Percentiles rank a stretch among this genome's conserved stretches.
phyloP scores from a whole-genome alignment of 2,797 vertebrate species.

The Sciurus vulgaris region DNA sequence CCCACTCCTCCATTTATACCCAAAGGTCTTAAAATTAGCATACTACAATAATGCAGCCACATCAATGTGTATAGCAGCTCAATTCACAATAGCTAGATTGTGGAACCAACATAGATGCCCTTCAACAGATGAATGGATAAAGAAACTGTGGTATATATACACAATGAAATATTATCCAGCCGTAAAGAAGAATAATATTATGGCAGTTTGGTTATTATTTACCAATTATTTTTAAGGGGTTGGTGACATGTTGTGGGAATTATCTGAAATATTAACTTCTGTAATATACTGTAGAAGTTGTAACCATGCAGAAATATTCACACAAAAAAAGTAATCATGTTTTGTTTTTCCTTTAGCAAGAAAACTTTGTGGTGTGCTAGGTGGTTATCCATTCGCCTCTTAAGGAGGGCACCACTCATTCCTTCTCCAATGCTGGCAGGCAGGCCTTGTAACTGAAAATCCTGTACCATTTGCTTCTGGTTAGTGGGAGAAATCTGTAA shows the following conservation, averaged over 20 bases:
- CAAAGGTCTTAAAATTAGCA: too few species aligned
- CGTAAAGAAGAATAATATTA: too few species aligned
- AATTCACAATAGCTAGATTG: too few species aligned
- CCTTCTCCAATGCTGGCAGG: accelerated
- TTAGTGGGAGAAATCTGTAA: neutral
- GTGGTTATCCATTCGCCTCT: neutral
- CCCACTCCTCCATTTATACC: too few species aligned
- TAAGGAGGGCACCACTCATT: neutral
- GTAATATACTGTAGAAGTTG: neutral
- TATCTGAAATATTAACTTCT: neutral
- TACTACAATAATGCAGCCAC: too few species aligned
- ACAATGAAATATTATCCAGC: too few species aligned
- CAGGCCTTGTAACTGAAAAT: neutral
- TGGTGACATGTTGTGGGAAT: neutral
- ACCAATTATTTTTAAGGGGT: neutral
- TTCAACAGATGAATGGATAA: too few species aligned
- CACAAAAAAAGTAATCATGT: neutral
- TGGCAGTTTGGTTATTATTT: neutral
- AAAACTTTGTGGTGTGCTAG: neutral
- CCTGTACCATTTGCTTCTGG: neutral
- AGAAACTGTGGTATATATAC: too few species aligned
- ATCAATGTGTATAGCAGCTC: too few species aligned
- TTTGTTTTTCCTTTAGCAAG: neutral
- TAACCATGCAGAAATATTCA: neutral
- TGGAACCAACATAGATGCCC: too few species aligned